A percentile compares a stretch with the other conserved stretches of the same genome.
phyloP scores from a whole-genome alignment of 2,888 invertebrate genomes.

The Nephrotoma guestfalica region DNA sequence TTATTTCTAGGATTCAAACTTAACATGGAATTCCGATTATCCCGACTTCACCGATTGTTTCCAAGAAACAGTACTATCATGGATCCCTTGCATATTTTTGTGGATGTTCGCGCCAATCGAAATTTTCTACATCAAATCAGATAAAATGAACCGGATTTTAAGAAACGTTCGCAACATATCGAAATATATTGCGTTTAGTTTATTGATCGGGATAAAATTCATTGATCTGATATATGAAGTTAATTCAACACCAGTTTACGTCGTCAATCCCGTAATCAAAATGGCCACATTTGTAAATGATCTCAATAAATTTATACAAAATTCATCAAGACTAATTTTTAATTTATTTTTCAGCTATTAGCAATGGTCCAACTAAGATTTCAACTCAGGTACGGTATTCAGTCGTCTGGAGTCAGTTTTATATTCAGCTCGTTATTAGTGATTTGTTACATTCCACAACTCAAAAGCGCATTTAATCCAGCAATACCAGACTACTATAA shows the following conservation, averaged over 20 bases:
- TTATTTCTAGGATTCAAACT: slow-evolving; percentile 2
- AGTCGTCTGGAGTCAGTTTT: slow-evolving; percentile 39
- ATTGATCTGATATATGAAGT: slow-evolving; percentile 34
- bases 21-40: slow-evolving; percentile 47
- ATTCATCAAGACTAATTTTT: neutral
- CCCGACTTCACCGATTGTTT: slow-evolving; percentile 57
- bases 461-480: slow-evolving; percentile 1
- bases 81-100: slow-evolving; percentile 52
- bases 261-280: slow-evolving; percentile 10
- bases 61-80: slow-evolving; percentile 53
- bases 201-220: slow-evolving; percentile 24
- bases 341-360: slow-evolving; percentile 22
- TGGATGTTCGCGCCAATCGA: slow-evolving; percentile 45
- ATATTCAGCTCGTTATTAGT: slow-evolving; percentile 38
- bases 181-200: slow-evolving; percentile 23
- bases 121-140: slow-evolving; percentile 38
- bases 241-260: slow-evolving; percentile 14
- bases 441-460: slow-evolving; percentile 23
- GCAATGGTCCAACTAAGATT: slow-evolving; percentile 28
- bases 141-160: slow-evolving; percentile 40
- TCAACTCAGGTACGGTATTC: slow-evolving; percentile 35
- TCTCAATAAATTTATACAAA: neutral
- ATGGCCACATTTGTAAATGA: slow-evolving; percentile 14
- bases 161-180: slow-evolving; percentile 38
- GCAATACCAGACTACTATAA: slow-evolving; percentile 8